Conservation (phyloP, 2,888 invertebrate genomes). For the Phortica okadai region DNA sequence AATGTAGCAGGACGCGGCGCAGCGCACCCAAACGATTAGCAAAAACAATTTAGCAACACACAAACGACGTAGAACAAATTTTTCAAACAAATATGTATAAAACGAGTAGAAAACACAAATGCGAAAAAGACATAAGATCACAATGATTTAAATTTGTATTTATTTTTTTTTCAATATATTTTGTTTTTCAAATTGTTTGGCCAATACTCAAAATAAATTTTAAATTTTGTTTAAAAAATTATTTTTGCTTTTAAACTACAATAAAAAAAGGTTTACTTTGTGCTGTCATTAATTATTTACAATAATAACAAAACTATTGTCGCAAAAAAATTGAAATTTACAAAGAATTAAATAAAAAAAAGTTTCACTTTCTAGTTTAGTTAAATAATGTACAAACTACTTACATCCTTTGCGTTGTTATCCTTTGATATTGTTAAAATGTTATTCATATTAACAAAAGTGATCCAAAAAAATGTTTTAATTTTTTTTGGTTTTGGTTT, state of each 20-base stretch:
- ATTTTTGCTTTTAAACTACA: background rate
- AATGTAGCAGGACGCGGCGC: constrained; percentile 68
- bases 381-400: constrained; percentile 58
- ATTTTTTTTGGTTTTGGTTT: constrained; percentile 35
- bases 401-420: constrained; percentile 74
- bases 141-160: background rate
- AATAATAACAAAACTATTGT: too few species aligned
- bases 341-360: background rate
- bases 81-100: background rate
- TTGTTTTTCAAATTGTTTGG: background rate
- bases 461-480: constrained; percentile 54
- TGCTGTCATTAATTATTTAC: background rate
- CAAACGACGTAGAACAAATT: background rate
- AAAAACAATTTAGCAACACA: constrained; percentile 29
- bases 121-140: background rate
- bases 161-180: too few species aligned
- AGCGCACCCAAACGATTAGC: constrained; percentile 64
- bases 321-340: background rate
- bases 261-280: background rate
- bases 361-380: background rate
- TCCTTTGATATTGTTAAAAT: constrained; percentile 60
- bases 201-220: background rate
- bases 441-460: constrained; percentile 51
- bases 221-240: too few species aligned
- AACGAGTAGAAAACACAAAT: background rate